Evolutionary conservation across 2,797 vertebrate genomes (phyloP).

Genomic region (Steatocranus sp.): DNA sequence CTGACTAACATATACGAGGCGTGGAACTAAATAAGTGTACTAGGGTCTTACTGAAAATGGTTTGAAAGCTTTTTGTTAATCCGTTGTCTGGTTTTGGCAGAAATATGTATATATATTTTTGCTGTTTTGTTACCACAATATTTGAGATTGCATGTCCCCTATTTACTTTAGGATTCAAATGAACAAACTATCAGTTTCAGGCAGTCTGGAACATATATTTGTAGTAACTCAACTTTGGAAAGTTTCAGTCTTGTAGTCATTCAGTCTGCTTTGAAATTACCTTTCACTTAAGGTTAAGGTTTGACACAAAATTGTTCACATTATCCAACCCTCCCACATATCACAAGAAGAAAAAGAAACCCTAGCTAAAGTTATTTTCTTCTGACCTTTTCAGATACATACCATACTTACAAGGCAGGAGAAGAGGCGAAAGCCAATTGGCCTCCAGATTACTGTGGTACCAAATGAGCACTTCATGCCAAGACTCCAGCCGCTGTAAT

Average conservation of each 20-base stretch:
- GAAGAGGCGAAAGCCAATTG: constrained; percentile 11
- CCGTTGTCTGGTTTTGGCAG: fast-evolving
- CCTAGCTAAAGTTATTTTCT: constrained; percentile 1
- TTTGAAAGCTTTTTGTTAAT: neutral
- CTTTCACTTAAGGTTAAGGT: neutral
- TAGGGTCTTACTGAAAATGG: neutral
- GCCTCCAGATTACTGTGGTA: constrained; percentile 27
- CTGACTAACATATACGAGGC: neutral
- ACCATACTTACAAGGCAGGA: constrained; percentile 20
- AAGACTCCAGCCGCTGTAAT: constrained; percentile 35
- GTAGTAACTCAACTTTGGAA: neutral
- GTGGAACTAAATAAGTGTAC: neutral
- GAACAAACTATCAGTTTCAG: neutral
- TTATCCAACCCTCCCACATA: neutral
- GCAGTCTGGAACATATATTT: neutral
- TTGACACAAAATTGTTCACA: neutral
- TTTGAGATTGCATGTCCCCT: fast-evolving
- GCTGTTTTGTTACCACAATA: neutral
- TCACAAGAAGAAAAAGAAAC: neutral
- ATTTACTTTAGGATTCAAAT: neutral
- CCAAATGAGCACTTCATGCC: constrained; percentile 13
- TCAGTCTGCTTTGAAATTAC: neutral
- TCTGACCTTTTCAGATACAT: constrained; percentile 39
- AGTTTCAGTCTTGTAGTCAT: neutral
- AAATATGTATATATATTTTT: neutral